Base-by-base conservation (phyloP, 2,797 vertebrate genomes). In the Acomys russatus region DNA sequence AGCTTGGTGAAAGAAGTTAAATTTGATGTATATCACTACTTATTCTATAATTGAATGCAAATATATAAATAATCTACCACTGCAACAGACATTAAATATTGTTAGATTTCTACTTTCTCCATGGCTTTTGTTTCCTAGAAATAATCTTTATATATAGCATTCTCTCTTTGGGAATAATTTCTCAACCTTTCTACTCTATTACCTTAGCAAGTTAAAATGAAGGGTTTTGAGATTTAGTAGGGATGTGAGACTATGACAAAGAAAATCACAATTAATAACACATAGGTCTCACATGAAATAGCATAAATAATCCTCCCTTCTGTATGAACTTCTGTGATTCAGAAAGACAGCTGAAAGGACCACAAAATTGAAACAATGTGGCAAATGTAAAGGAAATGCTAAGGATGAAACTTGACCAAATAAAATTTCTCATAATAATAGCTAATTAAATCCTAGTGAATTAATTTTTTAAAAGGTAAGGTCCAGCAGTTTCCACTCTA, bases 31-130 rank as follows among this genome's bases (percentile, higher is more conserved):
- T 22, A 90, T 18, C 18, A 70, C 51, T 86, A 22, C 28, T 44
- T 33, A 28, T 96, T 59, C 3, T 6, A 82, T 68, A 94, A 97
- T 86, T 93, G 90, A 95, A 79, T 88, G 90, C 33, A 79, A 71
- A 17, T 6, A 87, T 94, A 71, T 71, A 92, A 73, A n/a, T 80
- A 92, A 84, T 4, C 12, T 11, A 51, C 66, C 17, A 6, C 86
- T 92, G 56, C 63, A 88, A 82, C 73, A 90, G 14, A 56, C 15
- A 71, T 61, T 84, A 9, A 71, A 28, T 88, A 80, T 35, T 68
- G 6, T 83, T 93, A 76, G 14, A 38, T 87, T 91, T 93, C 54
- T 92, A 51, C 7, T 80, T 92, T 22, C 63, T 10, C 35, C 0
- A 70, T 33, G 17, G 10, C 90, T 44, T 88, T 4, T 7, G 23